These are phyloP conservation scores for Synergus itoensis DNA, from an alignment of 2,888 invertebrate species.

Conservation along the genomic window DNA sequence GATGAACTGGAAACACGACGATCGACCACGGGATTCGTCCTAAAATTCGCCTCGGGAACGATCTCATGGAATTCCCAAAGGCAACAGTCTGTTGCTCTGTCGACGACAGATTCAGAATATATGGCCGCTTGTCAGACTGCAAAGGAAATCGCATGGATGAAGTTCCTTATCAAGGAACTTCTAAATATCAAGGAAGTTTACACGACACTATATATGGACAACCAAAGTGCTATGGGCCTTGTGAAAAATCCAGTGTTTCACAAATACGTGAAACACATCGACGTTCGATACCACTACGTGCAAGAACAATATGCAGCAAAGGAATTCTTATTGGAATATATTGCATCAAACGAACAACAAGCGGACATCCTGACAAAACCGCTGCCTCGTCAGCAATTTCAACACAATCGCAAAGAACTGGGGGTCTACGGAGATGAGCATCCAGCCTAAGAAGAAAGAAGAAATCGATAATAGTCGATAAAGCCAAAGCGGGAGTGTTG, in stretches of 20 bases:
- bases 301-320: constrained; percentile 35
- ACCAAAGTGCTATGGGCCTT: constrained; percentile 43
- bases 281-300: constrained; percentile 43
- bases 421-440: too few relatives aligned
- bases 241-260: constrained; percentile 46
- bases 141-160: constrained; percentile 32
- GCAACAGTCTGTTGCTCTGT: background rate
- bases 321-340: constrained; percentile 36
- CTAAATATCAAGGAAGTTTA: background rate
- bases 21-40: too few relatives aligned
- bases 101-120: constrained; percentile 40
- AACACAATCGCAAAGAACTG: constrained; percentile 9
- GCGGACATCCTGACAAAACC: constrained; percentile 42
- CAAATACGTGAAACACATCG: constrained; percentile 46
- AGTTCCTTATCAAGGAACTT: background rate
- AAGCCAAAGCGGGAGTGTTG: constrained; percentile 45
- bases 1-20: constrained; percentile 17
- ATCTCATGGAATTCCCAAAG: too few relatives aligned
- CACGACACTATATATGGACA: constrained; percentile 41
- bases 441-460: constrained; percentile 11
- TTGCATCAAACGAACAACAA: constrained; percentile 44
- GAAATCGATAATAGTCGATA: constrained; percentile 37
- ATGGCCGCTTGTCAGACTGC: constrained; percentile 21
- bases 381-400: constrained; percentile 36
- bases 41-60: too few relatives aligned